A percentile compares a stretch with the other conserved stretches of the same genome.
Conservation (phyloP, 2,113 vertebrate genomes). For the Bambusicola thoracicus region DNA sequence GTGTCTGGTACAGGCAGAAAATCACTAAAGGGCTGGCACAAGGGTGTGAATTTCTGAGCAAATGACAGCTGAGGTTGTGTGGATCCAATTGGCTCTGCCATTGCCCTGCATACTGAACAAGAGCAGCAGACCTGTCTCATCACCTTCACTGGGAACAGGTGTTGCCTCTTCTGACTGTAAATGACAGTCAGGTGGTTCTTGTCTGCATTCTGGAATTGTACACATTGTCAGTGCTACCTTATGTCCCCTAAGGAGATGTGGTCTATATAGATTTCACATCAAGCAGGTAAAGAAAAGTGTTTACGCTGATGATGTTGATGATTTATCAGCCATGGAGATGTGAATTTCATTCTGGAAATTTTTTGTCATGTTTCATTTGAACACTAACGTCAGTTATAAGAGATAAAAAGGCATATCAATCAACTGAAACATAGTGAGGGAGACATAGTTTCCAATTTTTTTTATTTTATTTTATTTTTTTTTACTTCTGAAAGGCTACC, state of each 20-base stretch:
- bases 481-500: background rate
- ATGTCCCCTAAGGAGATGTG: background rate
- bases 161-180: background rate
- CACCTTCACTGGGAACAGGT: background rate
- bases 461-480: background rate
- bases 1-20: background rate
- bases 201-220: background rate
- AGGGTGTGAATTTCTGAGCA: background rate
- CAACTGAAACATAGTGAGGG: background rate
- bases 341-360: background rate
- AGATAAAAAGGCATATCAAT: background rate
- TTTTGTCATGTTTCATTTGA: background rate
- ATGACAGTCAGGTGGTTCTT: background rate
- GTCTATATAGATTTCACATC: background rate
- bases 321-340: background rate
- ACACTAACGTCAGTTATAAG: background rate
- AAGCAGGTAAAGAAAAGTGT: background rate
- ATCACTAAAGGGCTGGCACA: background rate
- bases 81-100: background rate
- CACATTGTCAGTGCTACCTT: background rate
- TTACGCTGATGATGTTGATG: background rate
- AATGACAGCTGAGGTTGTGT: background rate
- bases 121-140: background rate
- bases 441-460: background rate
- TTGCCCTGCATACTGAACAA: accelerated